phyloP scores from a whole-genome alignment of 2,797 vertebrate species.

The Salmo trutta region DNA sequence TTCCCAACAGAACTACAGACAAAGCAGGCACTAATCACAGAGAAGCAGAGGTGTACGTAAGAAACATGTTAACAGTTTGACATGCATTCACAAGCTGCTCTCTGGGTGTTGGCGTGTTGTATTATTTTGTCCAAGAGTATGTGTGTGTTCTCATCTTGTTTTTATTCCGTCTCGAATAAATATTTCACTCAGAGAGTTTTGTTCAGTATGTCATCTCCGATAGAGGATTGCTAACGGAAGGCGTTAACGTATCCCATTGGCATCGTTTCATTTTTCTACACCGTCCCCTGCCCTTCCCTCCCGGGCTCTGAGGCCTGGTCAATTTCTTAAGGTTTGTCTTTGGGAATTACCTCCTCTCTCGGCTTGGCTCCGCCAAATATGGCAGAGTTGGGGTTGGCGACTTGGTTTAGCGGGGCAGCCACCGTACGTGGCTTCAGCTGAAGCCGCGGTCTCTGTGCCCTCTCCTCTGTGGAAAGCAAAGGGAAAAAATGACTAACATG shows the following conservation, averaged over 20 bases:
- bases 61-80: slow-evolving; percentile 87
- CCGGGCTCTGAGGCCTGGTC: slow-evolving; percentile 38
- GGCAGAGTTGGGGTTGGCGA: slow-evolving; percentile 97
- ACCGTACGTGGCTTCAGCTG: slow-evolving; percentile 98
- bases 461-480: slow-evolving; percentile 83
- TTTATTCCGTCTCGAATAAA: slow-evolving; percentile 73
- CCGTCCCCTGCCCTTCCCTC: slow-evolving; percentile 22
- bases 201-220: slow-evolving; percentile 72
- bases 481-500: slow-evolving; percentile 22
- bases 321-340: slow-evolving; percentile 84
- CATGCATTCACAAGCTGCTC: slow-evolving; percentile 90
- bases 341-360: slow-evolving; percentile 90
- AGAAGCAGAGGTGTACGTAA: slow-evolving; percentile 84
- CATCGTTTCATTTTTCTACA: slow-evolving; percentile 48
- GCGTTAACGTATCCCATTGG: slow-evolving; percentile 70
- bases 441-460: slow-evolving; percentile 93
- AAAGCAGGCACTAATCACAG: slow-evolving; percentile 84
- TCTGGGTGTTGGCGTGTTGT: slow-evolving; percentile 48
- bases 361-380: slow-evolving; percentile 98
- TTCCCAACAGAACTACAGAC: slow-evolving; percentile 65
- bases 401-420: slow-evolving; percentile 94
- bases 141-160: slow-evolving; percentile 61
- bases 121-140: slow-evolving; percentile 36
- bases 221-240: slow-evolving; percentile 79
- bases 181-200: slow-evolving; percentile 61